Conservation (phyloP, 2,113 vertebrate genomes). For the Xiphorhynchus elegans region DNA sequence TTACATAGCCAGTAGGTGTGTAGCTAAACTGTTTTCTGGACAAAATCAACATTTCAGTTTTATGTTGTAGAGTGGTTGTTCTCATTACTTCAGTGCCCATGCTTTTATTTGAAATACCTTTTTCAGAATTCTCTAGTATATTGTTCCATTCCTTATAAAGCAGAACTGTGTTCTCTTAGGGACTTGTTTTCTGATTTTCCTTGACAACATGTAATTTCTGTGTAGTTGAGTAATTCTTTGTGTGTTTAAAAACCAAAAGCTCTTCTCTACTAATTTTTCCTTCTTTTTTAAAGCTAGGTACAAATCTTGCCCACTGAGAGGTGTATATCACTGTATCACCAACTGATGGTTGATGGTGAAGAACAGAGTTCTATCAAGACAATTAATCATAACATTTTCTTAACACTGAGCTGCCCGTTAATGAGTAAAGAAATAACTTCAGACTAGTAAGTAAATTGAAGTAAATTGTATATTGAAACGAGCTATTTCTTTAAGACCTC, state of each 20-base stretch:
- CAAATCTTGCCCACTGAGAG: slow-evolving; percentile 26
- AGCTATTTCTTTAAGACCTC: background rate
- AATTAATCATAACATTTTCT: background rate
- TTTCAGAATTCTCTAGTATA: background rate
- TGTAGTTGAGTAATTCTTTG: background rate
- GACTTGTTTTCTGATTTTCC: background rate
- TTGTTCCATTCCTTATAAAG: background rate
- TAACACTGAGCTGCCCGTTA: background rate
- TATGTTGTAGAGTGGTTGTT: background rate
- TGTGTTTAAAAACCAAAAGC: background rate
- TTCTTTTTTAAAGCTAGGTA: slow-evolving; percentile 37
- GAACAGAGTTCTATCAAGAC: background rate
- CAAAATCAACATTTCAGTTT: background rate
- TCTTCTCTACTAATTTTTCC: background rate
- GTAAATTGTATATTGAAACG: background rate
- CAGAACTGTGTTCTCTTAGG: background rate
- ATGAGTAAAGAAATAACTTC: background rate
- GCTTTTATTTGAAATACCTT: background rate
- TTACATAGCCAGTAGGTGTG: background rate
- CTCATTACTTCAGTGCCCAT: background rate
- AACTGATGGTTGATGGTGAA: background rate
- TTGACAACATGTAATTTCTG: background rate
- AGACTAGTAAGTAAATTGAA: background rate
- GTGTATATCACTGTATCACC: background rate
- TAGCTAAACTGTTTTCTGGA: background rate